Base-by-base conservation (phyloP, 2,888 invertebrate species). In the Saturnia pavonia region DNA sequence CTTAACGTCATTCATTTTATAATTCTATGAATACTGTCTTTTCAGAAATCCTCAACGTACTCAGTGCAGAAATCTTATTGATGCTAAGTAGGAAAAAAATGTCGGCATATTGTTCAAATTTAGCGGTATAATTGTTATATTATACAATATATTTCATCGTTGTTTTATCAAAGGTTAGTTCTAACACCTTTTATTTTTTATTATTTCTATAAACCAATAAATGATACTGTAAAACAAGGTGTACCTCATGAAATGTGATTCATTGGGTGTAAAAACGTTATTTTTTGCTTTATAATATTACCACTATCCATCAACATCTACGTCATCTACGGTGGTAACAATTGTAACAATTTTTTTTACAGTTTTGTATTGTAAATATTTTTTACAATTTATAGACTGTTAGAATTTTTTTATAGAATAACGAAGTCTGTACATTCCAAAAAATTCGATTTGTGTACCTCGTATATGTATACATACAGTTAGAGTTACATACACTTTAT, bases 161-260 rank as follows among this genome's bases (percentile, higher is more conserved):
- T n/a, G 65, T 65, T 65, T 14, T 65, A 12, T 19, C 1, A 8
- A 65, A 65, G 65, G 65, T 65, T 65, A 65, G 65, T 65, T 40
- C 14, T 65, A 0, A 1, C n/a, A 40, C 11, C 14, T 60, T 60
- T 6, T 27, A 27, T 27, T 65, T 40, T 65, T 6, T 27, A 27
- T 27, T 65, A 40, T 65, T 34, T 65, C n/a, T 65, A 8, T 65
- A 65, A 65, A 60, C 40, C 3, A 19, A 34, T 16, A 27, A n/a
- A 12, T 19, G 8, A 40, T 11, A 40, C 0, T 40, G n/a, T 65
- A 65, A 65, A 65, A 3, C 19, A 6, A 8, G 65, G 40, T 65
- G 65, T 65, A n/a, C 11, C n/a, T n/a, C 19, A 40, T n/a, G 40
- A 65, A 65, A 65, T 7, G n/a, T 40, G 11, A 27, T 60, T 25